Base-by-base conservation (phyloP, 2,797 vertebrate species). In the Muraenolepis orangiensis region DNA sequence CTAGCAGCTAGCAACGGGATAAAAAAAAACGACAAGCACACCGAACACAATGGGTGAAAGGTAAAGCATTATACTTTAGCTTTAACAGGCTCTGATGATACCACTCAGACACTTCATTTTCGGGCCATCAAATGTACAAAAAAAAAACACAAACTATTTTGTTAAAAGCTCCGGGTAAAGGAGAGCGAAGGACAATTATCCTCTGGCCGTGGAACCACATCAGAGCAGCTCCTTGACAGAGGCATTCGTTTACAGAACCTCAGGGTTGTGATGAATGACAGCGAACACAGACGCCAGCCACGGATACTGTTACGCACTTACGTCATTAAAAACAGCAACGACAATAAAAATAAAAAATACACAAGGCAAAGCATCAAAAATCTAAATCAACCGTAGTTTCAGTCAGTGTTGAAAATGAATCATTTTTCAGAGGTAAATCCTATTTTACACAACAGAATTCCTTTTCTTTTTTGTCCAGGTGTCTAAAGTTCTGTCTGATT, bases 71-170 rank as follows among this genome's bases (percentile, higher is more conserved):
- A 80, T 78, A 86, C 86, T 89, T 85, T 77, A 87, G 72, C 83
- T 82, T 82, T 91, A 91, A 91, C 91, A 84, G 86, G 76, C 74
- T 78, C 78, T 86, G 88, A 89, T 86, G 84, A 87, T 77, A 87
- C 84, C 81, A 88, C 88, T 91, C 86, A 83, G 79, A 81, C 81
- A 82, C 86, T 89, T 87, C 77, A 90, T 84, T 88, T 86, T 84
- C 69, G 75, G 66, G 73, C 26, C 26, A 18, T 29, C 80, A 51
- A 82, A 79, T 82, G 79, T 83, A 86, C 85, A 82, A 86, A 90
- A 87, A 90, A 87, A 82, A 86, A 90, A 87, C 76, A 77, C 74
- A 89, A 88, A 89, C 75, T 87, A 75, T 87, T 91, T 87, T 85
- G 80, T 68, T 85, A 80, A 87, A 82, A 77, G 84, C 79, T 85